A percentile compares a stretch with the other conserved stretches of the same genome.
Evolutionary conservation across 2,113 vertebrate genomes (phyloP).

Genomic region (Tyto alba): DNA sequence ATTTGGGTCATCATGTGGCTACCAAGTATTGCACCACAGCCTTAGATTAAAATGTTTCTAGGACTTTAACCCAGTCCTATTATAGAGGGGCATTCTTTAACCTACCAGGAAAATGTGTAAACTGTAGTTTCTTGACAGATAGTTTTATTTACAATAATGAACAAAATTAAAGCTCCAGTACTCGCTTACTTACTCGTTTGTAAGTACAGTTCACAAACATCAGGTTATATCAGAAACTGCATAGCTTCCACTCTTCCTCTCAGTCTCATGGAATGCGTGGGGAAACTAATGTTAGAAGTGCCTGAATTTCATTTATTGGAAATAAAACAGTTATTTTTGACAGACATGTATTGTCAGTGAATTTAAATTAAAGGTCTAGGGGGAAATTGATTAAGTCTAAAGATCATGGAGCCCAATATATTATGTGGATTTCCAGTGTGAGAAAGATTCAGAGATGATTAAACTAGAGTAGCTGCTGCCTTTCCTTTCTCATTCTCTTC

Average conservation of each 20-base stretch:
- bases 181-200: rapidly evolving
- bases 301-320: background rate
- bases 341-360: background rate
- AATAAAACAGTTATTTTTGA: background rate
- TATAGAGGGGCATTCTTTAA: background rate
- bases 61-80: background rate
- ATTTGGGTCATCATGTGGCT: conserved; percentile 9
- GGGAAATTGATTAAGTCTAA: background rate
- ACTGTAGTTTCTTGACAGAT: background rate
- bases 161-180: background rate
- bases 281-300: background rate
- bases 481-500: background rate
- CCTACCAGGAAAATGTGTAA: background rate
- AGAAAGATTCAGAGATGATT: background rate
- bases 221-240: background rate
- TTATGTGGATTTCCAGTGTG: background rate
- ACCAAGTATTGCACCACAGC: background rate
- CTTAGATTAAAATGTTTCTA: conserved; percentile 7
- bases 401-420: background rate
- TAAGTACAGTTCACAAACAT: background rate
- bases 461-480: background rate
- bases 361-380: background rate
- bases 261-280: background rate
- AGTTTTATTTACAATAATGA: background rate
- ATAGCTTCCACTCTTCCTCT: background rate